Evolutionary conservation across 2,888 invertebrate species (phyloP), one percentile per base, ranked within the genome.

Genomic region (Campaea margaritaria): DNA sequence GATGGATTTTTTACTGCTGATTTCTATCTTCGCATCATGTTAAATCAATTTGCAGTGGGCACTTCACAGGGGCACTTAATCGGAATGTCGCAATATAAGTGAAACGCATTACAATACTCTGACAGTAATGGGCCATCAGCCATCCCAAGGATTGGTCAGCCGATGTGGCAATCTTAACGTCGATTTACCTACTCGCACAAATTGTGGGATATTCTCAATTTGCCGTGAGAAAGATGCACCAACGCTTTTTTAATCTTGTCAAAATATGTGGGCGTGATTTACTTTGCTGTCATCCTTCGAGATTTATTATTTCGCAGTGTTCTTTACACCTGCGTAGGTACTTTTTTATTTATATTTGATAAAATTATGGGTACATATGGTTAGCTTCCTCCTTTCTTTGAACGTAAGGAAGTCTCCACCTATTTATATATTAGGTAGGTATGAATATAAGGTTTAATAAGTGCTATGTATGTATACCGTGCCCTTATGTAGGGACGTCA

Each of bases 21-120:
- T 69, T 61, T 67, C 52, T 61, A 73, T 73, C 66, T 68, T 60
- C 59, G 70, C 53, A 71, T 68, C 62, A 67, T 72, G 62, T 70
- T 72, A 66, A 73, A 74, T 74, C 75, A 74, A 75, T 75, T 77
- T 70, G 58, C 60, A 63, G 13, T 64, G 31, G 31, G 31, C 31
- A 31, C 31, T 31, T 31, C 10, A 10, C 7, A 36, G 12, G 47
- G 62, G 56, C 57, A 67, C 64, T 70, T 67, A 67, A 64, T 62
- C 57, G 42, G 39, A 15, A 56, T 74, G 66, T 71, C 42, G 72
- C 59, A 72, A 72, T 62, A 62, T 62, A 56, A 73, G 70, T 65
- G 65, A 69, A 74, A 67, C 72, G 69, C 67, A 73, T 74, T 74
- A 75, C 75, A 74, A 74, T 76, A 56, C 68, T 65, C 58, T 64